Percentiles rank a stretch among this genome's conserved stretches.
Evolutionary conservation across 2,797 vertebrate species (phyloP).

Genomic region (Tachyglossus aculeatus): DNA sequence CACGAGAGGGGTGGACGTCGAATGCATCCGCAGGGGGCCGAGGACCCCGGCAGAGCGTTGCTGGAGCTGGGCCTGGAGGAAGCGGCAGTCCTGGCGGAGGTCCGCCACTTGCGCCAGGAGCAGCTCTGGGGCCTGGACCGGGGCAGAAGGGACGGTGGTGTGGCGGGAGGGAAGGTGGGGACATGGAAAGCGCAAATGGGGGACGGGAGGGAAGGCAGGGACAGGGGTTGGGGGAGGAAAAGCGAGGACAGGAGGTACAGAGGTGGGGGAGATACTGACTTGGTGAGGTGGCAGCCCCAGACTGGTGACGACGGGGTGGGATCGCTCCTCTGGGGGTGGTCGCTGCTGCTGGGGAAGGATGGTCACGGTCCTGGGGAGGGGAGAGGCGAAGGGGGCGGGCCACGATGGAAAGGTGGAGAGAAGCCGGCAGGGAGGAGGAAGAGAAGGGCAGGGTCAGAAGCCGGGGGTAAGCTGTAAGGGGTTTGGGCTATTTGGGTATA

Average conservation of each 20-base stretch:
- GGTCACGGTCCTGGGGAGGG: background rate
- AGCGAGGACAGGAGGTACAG: background rate
- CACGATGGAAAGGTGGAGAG: background rate
- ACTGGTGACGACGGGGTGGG: too few species aligned
- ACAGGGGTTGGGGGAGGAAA: background rate
- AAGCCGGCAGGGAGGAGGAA: background rate
- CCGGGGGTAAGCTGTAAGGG: background rate
- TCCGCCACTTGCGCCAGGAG: slow-evolving; percentile 40
- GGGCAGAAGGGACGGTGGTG: background rate
- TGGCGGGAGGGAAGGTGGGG: background rate
- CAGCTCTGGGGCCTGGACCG: slow-evolving; percentile 49
- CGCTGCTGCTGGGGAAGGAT: too few species aligned
- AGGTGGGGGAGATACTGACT: background rate
- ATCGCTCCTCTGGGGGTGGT: too few species aligned
- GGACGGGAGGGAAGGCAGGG: slow-evolving; percentile 35
- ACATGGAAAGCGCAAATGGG: slow-evolving; percentile 41
- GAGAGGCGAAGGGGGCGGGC: background rate
- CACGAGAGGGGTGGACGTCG: too few species aligned
- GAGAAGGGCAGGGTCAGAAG: too few species aligned
- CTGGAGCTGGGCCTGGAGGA: slow-evolving; percentile 51
- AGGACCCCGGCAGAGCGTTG: too few species aligned
- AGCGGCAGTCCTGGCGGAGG: slow-evolving; percentile 52
- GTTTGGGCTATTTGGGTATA: too few species aligned
- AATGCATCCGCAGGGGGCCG: too few species aligned
- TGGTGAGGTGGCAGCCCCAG: too few species aligned